phyloP scores from a whole-genome alignment of 2,888 invertebrate species.

The Chalcosyrphus nemorum region DNA sequence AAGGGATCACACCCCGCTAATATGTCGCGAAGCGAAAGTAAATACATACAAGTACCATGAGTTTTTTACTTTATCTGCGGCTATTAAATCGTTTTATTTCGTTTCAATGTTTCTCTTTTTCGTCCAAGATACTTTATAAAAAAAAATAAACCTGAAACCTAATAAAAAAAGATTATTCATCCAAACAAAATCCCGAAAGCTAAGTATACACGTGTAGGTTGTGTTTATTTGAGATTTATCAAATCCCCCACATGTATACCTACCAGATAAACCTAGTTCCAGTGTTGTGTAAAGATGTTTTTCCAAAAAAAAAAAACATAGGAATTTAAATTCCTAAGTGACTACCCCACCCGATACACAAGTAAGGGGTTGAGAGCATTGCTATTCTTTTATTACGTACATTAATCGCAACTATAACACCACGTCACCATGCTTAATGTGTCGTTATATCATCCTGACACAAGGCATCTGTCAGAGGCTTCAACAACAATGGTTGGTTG shows the following conservation, averaged over 20 bases:
- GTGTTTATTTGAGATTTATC: neutral
- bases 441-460: slow-evolving; percentile 65
- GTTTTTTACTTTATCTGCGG: too few species aligned
- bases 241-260: neutral
- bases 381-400: slow-evolving; percentile 39
- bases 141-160: neutral
- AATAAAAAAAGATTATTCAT: neutral
- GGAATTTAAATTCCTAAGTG: slow-evolving; percentile 1
- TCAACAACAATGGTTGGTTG: slow-evolving; percentile 24
- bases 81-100: neutral
- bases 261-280: neutral
- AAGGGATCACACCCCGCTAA: too few species aligned
- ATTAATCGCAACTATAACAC: slow-evolving; percentile 60
- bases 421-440: slow-evolving; percentile 58
- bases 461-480: slow-evolving; percentile 45
- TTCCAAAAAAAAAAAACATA: neutral
- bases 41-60: too few species aligned
- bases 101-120: neutral
- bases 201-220: neutral
- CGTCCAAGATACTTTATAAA: neutral
- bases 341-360: neutral
- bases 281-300: neutral
- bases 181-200: neutral
- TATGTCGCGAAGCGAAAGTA: too few species aligned
- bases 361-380: slow-evolving; percentile 36